Evolutionary conservation across 1,140 invertebrate species (phyloP), one percentile per base, ranked within the genome.

Genomic region (Mycetomoellerius zeteki): DNA sequence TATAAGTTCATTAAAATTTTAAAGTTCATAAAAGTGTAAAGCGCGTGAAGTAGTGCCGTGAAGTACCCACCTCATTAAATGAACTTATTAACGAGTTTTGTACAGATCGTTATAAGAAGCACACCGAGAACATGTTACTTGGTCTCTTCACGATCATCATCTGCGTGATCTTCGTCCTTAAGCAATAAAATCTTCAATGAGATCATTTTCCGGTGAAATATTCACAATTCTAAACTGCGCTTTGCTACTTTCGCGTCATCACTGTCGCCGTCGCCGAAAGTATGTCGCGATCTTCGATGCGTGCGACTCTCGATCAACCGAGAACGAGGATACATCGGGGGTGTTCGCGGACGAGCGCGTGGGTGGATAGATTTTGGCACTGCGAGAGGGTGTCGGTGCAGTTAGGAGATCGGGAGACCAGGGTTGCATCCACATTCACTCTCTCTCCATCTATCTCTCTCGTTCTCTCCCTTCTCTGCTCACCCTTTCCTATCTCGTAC

Each of bases 351-450:
- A 65, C 69, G 67, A 75, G 58, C n/a, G 88, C 88, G 89, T 84
- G 85, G 85, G 77, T 72, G 85, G 85, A 77, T 84, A 78, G 78
- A 85, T 90, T 90, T 90, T 90, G 89, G 89, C 88, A 89, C 85
- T 52, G 64, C 50, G 65, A 69, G 85, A 86, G 56, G 75, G 71
- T 89, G 88, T 90, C 77, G 71, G 89, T 90, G 85, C 85, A 88
- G 90, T 88, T 69, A 85, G 82, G 73, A 85, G 77, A 69, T 86
- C 65, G 65, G 60, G 81, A 81, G 81, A 85, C 72, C 69, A 50
- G 37, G 76, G 64, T 75, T 89, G 82, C 62, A 80, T 82, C 65
- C 65, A 69, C 65, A 24, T 50, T 69, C 37, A 69, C 65, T 60
- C 73, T 78, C 86, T 33, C 62, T 67, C 62, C 37, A 10, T 54